phyloP scores from a whole-genome alignment of 1,140 invertebrate species.

The Ericerus pela region DNA sequence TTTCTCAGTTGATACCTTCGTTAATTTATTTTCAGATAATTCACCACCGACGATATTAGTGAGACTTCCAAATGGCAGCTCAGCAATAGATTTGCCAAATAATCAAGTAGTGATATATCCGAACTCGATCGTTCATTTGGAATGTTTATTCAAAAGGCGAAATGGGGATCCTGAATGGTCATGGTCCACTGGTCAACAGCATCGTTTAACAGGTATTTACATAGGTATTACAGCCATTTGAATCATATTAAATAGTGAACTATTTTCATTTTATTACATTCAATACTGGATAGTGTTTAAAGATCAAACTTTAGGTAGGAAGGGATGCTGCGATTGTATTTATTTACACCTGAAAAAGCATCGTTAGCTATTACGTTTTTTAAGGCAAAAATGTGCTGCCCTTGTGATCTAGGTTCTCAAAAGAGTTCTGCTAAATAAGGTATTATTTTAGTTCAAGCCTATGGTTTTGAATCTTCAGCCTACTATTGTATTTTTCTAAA shows the following conservation, averaged over 20 bases:
- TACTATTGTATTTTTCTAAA: too few relatives aligned
- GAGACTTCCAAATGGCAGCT: conserved; percentile 59
- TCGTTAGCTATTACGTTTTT: too few relatives aligned
- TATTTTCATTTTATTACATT: too few relatives aligned
- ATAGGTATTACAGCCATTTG: too few relatives aligned
- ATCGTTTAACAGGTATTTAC: conserved; percentile 47
- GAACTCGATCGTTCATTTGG: conserved; percentile 64
- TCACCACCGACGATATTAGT: conserved; percentile 70
- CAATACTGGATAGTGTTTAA: neutral
- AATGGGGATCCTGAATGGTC: conserved; percentile 71
- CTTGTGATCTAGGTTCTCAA: too few relatives aligned
- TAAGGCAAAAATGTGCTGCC: too few relatives aligned
- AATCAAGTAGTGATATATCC: conserved; percentile 65
- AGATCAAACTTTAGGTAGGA: neutral
- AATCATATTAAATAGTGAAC: too few relatives aligned
- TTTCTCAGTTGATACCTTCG: conserved; percentile 14
- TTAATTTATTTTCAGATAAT: conserved; percentile 44
- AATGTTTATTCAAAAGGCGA: conserved; percentile 59
- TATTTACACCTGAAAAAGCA: neutral
- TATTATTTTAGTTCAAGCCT: too few relatives aligned
- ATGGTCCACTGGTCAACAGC: conserved; percentile 49
- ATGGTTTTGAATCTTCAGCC: too few relatives aligned
- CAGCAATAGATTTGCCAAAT: conserved; percentile 50
- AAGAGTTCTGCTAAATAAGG: too few relatives aligned
- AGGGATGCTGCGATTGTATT: neutral